A percentile compares a stretch with the other conserved stretches of the same genome.
phyloP scores from a whole-genome alignment of 2,888 invertebrate genomes.

The Conistra vaccinii region DNA sequence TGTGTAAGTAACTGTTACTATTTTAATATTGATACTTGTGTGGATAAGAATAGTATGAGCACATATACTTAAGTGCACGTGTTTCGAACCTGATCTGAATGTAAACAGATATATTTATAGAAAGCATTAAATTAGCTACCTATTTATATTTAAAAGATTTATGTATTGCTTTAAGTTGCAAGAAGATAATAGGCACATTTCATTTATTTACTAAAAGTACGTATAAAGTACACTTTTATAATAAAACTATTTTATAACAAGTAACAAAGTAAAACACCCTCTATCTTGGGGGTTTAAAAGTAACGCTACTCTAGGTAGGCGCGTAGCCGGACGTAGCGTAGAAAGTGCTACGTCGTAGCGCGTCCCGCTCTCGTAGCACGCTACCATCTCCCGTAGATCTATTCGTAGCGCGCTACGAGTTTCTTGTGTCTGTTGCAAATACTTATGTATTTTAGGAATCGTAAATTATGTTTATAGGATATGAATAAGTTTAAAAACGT shows the following conservation, averaged over 20 bases:
- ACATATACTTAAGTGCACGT: constrained; percentile 14
- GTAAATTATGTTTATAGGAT: neutral
- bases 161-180: neutral
- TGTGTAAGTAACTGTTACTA: constrained; percentile 16
- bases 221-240: neutral
- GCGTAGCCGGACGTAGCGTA: constrained; percentile 61
- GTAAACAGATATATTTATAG: constrained; percentile 19
- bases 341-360: constrained; percentile 73
- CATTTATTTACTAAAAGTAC: neutral
- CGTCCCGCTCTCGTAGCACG: constrained; percentile 62
- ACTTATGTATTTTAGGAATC: neutral
- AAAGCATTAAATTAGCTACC: neutral
- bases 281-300: neutral
- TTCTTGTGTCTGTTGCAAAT: neutral
- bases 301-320: constrained; percentile 25
- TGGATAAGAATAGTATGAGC: constrained; percentile 14
- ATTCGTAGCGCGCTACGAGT: constrained; percentile 52
- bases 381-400: constrained; percentile 44
- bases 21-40: constrained; percentile 35
- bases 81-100: neutral
- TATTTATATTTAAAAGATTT: neutral
- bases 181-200: neutral
- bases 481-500: neutral
- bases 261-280: neutral
- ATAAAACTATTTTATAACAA: neutral